These are phyloP conservation scores for Lagopus leucura DNA, from an alignment of 2,113 vertebrate species.

Conservation along the genomic window DNA sequence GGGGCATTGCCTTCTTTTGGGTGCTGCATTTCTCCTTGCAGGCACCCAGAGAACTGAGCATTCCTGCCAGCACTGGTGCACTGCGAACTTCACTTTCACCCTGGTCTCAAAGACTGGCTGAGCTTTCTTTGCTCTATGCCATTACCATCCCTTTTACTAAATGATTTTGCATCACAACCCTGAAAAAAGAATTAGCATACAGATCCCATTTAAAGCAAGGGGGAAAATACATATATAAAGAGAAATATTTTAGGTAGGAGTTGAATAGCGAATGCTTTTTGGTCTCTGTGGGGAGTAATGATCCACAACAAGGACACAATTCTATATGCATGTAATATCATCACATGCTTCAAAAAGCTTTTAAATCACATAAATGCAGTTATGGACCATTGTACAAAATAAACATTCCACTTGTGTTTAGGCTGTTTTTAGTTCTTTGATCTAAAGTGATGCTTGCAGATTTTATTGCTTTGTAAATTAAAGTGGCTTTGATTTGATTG, in stretches of 20 bases:
- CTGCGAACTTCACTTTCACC: not conserved
- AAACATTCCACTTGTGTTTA: slow-evolving; percentile 88
- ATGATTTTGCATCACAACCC: slow-evolving; percentile 37
- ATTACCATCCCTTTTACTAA: slow-evolving; percentile 48
- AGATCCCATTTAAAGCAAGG: slow-evolving; percentile 78
- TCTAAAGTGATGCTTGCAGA: slow-evolving; percentile 74
- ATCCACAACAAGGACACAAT: slow-evolving; percentile 85
- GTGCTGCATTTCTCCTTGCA: not conserved
- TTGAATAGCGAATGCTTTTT: slow-evolving; percentile 84
- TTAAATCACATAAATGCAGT: slow-evolving; percentile 89
- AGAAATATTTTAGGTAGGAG: slow-evolving; percentile 82
- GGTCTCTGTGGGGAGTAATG: slow-evolving; percentile 89
- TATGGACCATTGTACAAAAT: slow-evolving; percentile 91
- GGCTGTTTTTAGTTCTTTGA: slow-evolving; percentile 82
- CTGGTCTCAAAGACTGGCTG: not conserved
- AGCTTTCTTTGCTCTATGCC: not conserved
- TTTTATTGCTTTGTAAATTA: slow-evolving; percentile 86
- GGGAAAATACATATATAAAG: slow-evolving; percentile 68
- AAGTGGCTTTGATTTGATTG: slow-evolving; percentile 81
- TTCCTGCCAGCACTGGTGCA: not conserved
- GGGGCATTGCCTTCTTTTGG: not conserved
- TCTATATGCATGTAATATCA: slow-evolving; percentile 87
- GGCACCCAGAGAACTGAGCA: not conserved
- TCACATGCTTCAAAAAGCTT: slow-evolving; percentile 85
- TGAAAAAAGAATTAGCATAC: slow-evolving; percentile 55